Conservation (phyloP, 2,888 invertebrate genomes). For the Alsophila aescularia region DNA sequence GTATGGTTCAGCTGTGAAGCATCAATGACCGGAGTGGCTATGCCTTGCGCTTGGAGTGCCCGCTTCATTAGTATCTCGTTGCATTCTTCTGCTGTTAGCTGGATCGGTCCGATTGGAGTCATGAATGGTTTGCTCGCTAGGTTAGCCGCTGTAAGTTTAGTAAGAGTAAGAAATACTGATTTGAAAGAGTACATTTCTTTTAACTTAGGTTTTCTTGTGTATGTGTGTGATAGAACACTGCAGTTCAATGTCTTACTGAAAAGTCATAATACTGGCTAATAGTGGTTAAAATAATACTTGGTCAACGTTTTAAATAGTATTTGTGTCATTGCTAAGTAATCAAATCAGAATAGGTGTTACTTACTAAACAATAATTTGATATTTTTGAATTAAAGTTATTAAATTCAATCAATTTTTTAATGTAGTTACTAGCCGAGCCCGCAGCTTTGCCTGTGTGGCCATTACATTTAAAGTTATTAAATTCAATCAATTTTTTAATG, state of each 20-base stretch:
- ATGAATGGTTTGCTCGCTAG: conserved; percentile 86
- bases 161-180: conserved; percentile 13
- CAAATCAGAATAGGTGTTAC: background rate
- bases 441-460: too few relatives aligned
- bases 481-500: too few relatives aligned
- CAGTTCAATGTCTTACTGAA: background rate
- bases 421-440: too few relatives aligned
- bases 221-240: too few relatives aligned
- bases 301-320: conserved; percentile 3
- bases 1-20: conserved; percentile 77
- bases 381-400: too few relatives aligned
- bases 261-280: background rate
- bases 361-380: background rate
- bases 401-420: too few relatives aligned
- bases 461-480: too few relatives aligned
- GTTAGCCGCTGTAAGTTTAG: conserved; percentile 65
- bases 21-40: conserved; percentile 78
- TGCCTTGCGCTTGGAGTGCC: conserved; percentile 87
- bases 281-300: background rate
- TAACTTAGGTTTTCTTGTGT: background rate
- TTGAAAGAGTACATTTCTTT: background rate
- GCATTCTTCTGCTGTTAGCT: conserved; percentile 90
- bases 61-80: conserved; percentile 91
- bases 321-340: background rate
- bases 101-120: conserved; percentile 89